Evolutionary conservation across 2,888 invertebrate genomes (phyloP).

Genomic region (Polyommatus icarus): DNA sequence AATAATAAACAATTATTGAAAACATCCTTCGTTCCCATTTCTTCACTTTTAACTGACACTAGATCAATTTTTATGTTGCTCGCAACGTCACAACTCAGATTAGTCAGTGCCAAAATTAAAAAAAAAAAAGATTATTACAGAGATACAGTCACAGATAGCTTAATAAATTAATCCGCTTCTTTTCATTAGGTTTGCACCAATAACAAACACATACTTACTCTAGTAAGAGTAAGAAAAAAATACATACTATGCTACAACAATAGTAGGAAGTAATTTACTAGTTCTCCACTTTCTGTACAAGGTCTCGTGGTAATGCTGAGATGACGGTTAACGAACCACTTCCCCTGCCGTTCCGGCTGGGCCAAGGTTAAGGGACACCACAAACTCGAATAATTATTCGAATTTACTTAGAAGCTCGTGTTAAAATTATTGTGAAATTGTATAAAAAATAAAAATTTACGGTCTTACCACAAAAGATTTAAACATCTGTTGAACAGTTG

Average conservation of each 20-base stretch:
- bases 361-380: constrained; percentile 16
- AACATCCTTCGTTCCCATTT: not conserved
- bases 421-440: not conserved
- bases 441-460: too few relatives aligned
- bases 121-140: too few relatives aligned
- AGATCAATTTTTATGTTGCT: too few relatives aligned
- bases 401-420: not conserved
- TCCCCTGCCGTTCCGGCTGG: not conserved
- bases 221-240: too few relatives aligned
- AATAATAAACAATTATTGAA: not conserved
- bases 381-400: not conserved
- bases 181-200: too few relatives aligned
- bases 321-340: constrained; percentile 23
- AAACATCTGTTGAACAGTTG: too few relatives aligned
- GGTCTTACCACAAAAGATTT: too few relatives aligned
- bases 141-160: too few relatives aligned
- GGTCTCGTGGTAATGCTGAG: not conserved
- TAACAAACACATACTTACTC: too few relatives aligned
- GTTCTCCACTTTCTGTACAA: not conserved
- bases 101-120: too few relatives aligned
- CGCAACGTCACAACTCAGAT: too few relatives aligned
- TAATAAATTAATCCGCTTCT: too few relatives aligned
- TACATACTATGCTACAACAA: not conserved
- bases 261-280: not conserved
- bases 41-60: not conserved